A percentile compares a stretch with the other conserved stretches of the same genome.
These are phyloP conservation scores for Hypsibius dujardini DNA, from an alignment of 1,140 invertebrate species.

Conservation along the genomic window DNA sequence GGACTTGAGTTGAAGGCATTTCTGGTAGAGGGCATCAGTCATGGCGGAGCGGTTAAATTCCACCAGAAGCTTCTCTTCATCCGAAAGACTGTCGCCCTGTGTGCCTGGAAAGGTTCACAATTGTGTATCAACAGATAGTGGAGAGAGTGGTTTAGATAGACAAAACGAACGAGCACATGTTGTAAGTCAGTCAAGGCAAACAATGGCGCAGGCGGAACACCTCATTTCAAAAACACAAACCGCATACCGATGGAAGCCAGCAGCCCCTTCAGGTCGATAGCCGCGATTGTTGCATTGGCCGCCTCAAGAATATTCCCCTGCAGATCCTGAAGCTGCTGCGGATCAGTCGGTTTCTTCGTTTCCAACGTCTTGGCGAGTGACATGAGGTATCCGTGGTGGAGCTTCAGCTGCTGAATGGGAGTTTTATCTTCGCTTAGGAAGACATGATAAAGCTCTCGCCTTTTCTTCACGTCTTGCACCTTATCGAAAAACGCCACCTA, in stretches of 20 bases:
- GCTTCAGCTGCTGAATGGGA: neutral
- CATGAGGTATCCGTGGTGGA: neutral
- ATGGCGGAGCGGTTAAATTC: neutral
- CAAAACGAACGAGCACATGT: too few relatives aligned
- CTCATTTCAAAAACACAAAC: too few relatives aligned
- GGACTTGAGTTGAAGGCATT: neutral
- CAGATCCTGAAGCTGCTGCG: neutral
- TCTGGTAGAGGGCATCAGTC: slow-evolving; percentile 4
- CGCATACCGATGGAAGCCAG: too few relatives aligned
- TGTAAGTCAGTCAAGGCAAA: too few relatives aligned
- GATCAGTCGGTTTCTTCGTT: neutral
- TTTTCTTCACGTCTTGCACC: neutral
- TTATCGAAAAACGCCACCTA: neutral
- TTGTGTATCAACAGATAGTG: too few relatives aligned
- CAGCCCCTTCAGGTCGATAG: neutral
- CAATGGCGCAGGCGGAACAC: too few relatives aligned
- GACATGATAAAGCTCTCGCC: neutral
- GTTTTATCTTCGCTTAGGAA: neutral
- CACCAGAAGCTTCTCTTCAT: neutral
- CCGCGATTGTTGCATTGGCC: neutral
- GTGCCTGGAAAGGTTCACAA: too few relatives aligned
- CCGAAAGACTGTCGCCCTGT: too few relatives aligned
- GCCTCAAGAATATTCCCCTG: neutral
- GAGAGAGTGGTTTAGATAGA: too few relatives aligned
- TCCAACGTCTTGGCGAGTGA: neutral